Conservation (phyloP, 1,140 invertebrate species). For the Achatina immaculata region DNA sequence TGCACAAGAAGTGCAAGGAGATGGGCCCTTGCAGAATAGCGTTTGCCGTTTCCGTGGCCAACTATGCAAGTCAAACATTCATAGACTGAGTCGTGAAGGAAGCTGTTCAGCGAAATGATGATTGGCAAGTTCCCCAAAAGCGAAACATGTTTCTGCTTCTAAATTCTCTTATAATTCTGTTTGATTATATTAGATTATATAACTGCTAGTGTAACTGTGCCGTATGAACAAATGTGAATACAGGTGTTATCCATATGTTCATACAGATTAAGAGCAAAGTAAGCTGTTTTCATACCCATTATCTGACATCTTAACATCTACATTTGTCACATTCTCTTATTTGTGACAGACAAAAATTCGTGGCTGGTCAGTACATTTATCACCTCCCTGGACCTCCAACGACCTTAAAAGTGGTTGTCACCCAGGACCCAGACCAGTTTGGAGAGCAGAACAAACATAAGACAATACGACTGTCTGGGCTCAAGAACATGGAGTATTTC, state of each 20-base stretch:
- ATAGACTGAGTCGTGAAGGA: no score
- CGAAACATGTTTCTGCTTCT: conserved; percentile 9
- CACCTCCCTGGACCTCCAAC: conserved; percentile 24
- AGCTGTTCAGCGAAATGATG: no score
- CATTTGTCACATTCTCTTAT: background rate
- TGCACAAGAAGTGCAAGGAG: no score
- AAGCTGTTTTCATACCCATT: no score
- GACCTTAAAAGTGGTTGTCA: conserved; percentile 39
- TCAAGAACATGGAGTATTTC: conserved; percentile 44
- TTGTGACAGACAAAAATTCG: conserved; percentile 40
- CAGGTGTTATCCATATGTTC: no score
- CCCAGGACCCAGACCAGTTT: conserved; percentile 37
- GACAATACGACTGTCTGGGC: conserved; percentile 26
- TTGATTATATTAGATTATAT: background rate
- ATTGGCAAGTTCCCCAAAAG: no score
- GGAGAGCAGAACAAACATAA: conserved; percentile 27
- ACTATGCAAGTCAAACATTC: no score
- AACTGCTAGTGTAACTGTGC: background rate
- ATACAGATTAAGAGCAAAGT: no score
- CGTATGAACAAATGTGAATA: background rate
- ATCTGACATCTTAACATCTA: no score
- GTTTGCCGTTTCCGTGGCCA: no score
- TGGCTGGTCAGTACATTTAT: conserved; percentile 41
- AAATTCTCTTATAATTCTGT: background rate
- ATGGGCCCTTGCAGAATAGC: no score